Conservation (phyloP, 1,140 invertebrate species). For the Cotesia glomerata region DNA sequence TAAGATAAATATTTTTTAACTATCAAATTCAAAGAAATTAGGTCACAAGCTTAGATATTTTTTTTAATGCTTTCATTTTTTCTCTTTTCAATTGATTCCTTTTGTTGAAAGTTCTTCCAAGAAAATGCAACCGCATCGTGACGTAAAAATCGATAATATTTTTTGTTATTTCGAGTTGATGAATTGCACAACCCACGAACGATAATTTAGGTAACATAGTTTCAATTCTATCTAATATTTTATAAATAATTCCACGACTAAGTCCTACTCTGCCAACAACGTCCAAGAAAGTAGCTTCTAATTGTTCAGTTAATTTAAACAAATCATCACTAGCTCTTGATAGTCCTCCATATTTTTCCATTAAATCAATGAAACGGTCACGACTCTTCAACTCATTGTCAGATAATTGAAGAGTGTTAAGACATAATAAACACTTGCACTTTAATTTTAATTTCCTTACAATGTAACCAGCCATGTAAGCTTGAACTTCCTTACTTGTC, state of each 20-base stretch:
- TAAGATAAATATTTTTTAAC: no score
- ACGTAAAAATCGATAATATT: neutral
- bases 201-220: neutral
- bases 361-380: neutral
- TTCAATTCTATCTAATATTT: conserved; percentile 2
- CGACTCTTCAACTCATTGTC: neutral
- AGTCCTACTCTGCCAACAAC: conserved; percentile 6
- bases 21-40: no score
- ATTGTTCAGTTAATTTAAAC: neutral
- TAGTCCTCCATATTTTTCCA: neutral
- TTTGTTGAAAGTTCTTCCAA: neutral
- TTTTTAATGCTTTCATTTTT: neutral
- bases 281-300: neutral
- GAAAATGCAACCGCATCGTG: neutral
- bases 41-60: neutral
- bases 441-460: neutral
- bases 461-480: neutral
- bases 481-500: neutral
- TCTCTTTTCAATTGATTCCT: conserved; percentile 1
- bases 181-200: neutral
- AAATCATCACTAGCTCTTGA: neutral
- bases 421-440: neutral
- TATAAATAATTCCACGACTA: conserved; percentile 3
- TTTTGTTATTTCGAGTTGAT: neutral
- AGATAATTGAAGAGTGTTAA: neutral